Conservation (phyloP, 2,113 vertebrate species). For the Riparia riparia region DNA sequence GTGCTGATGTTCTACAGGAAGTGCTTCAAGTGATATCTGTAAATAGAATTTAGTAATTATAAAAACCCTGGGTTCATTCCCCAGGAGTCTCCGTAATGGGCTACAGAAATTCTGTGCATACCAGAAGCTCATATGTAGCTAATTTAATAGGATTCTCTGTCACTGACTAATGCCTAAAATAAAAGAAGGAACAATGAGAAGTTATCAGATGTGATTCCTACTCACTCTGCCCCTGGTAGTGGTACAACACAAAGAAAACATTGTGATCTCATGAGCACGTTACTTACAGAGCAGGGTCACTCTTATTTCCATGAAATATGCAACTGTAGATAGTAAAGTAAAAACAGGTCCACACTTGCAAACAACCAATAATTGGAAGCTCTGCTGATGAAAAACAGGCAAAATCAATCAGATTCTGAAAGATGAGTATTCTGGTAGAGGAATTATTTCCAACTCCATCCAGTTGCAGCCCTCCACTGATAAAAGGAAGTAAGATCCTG, state of each 20-base stretch:
- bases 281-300: neutral
- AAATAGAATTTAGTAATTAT: neutral
- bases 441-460: neutral
- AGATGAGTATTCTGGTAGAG: neutral
- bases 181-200: neutral
- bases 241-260: neutral
- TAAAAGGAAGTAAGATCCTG: neutral
- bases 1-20: neutral
- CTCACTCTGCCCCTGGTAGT: neutral
- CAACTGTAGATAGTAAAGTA: neutral
- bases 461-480: neutral
- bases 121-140: neutral
- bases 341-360: neutral
- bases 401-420: neutral
- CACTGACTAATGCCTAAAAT: neutral
- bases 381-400: neutral
- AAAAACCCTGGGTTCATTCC: neutral
- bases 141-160: neutral
- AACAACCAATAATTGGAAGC: neutral
- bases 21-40: neutral
- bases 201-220: neutral
- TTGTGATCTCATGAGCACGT: neutral
- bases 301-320: neutral
- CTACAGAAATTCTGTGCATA: neutral
- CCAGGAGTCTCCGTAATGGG: neutral